Conservation (phyloP, 2,888 invertebrate species). For the Rhagium mordax region DNA sequence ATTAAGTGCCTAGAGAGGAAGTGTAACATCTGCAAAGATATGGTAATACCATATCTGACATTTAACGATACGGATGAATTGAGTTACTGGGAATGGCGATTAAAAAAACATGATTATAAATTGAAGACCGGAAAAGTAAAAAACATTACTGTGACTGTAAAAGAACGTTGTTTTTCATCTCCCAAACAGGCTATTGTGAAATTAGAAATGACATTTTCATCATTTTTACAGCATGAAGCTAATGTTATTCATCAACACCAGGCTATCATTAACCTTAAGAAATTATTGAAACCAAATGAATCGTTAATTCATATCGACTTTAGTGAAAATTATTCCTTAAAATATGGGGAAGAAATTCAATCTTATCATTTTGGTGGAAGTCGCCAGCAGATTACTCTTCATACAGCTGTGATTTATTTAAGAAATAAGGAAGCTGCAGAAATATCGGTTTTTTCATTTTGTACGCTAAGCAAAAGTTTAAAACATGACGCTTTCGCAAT, state of each 20-base stretch:
- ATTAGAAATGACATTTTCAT: neutral
- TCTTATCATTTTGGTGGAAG: neutral
- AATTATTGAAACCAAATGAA: neutral
- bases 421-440: too few relatives aligned
- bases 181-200: neutral
- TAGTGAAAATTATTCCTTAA: neutral
- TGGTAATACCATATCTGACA: too few relatives aligned
- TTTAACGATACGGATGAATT: too few relatives aligned
- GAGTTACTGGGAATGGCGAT: too few relatives aligned
- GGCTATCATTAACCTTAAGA: neutral
- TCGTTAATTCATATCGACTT: neutral
- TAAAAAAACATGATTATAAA: too few relatives aligned
- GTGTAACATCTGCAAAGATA: too few relatives aligned
- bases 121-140: neutral
- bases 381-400: too few relatives aligned
- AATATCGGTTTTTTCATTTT: too few relatives aligned
- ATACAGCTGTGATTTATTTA: too few relatives aligned
- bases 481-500: too few relatives aligned
- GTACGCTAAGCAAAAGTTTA: too few relatives aligned
- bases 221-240: neutral
- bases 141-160: neutral
- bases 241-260: neutral
- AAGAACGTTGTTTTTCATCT: neutral
- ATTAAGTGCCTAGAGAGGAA: too few relatives aligned
- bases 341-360: neutral